phyloP scores from a whole-genome alignment of 1,140 invertebrate genomes.

The Drosophila ohnishii region DNA sequence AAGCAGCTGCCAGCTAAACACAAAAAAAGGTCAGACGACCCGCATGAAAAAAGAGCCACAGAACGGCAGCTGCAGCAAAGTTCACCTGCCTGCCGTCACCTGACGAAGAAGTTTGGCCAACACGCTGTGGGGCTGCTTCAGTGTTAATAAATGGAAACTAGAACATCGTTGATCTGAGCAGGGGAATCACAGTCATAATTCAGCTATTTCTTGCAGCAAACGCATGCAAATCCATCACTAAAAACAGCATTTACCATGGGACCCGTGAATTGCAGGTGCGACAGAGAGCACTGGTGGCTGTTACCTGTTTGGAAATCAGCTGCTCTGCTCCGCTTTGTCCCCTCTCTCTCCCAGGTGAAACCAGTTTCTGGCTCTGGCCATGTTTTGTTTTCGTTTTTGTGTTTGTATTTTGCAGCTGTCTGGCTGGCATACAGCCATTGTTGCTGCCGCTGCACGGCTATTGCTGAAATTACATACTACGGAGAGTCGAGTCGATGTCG shows the following conservation, averaged over 20 bases:
- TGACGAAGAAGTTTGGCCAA: slow-evolving; percentile 32
- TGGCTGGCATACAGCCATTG: slow-evolving; percentile 44
- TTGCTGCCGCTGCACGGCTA: slow-evolving; percentile 35
- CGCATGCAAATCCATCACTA: slow-evolving; percentile 45
- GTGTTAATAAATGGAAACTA: slow-evolving; percentile 24
- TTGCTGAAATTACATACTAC: slow-evolving; percentile 62
- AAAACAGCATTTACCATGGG: slow-evolving; percentile 34
- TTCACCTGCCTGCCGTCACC: slow-evolving; percentile 43
- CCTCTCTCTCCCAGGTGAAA: slow-evolving; percentile 42
- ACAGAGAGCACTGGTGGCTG: slow-evolving; percentile 23
- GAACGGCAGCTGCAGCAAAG: slow-evolving; percentile 32
- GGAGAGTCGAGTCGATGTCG: not conserved
- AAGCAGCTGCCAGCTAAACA: slow-evolving; percentile 39
- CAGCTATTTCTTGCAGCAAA: slow-evolving; percentile 30
- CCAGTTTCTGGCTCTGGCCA: slow-evolving; percentile 59
- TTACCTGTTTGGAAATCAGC: slow-evolving; percentile 60
- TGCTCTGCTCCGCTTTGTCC: slow-evolving; percentile 46
- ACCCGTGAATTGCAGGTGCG: slow-evolving; percentile 18
- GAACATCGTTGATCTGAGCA: slow-evolving; percentile 30
- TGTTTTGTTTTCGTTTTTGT: slow-evolving; percentile 73
- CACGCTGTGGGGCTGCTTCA: not conserved
- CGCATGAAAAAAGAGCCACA: slow-evolving; percentile 27
- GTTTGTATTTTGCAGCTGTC: slow-evolving; percentile 71
- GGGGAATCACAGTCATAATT: slow-evolving; percentile 40
- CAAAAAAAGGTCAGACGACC: slow-evolving; percentile 43